Percentiles rank a stretch among this genome's conserved stretches.
These are phyloP conservation scores for Tupiocoris notatus DNA, from an alignment of 2,888 invertebrate species.

Conservation along the genomic window DNA sequence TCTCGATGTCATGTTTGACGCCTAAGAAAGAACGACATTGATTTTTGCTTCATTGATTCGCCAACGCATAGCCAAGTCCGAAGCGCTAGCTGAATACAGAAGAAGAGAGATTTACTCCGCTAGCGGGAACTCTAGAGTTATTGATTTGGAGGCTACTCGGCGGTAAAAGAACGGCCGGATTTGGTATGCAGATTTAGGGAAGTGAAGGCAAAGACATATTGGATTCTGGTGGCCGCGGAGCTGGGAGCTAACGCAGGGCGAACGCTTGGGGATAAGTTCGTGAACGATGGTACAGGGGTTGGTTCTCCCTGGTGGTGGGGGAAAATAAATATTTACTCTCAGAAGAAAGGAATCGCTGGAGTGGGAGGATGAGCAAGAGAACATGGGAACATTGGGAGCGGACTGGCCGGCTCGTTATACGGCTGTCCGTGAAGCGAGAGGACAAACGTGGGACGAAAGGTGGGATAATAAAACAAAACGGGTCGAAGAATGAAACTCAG, in stretches of 20 bases:
- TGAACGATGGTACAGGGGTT: too few relatives aligned
- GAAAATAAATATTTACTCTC: background rate
- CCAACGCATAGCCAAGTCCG: background rate
- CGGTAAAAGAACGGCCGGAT: constrained; percentile 19
- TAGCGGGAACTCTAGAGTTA: background rate
- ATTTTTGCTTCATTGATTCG: too few relatives aligned
- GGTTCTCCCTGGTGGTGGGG: background rate
- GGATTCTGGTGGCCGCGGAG: constrained; percentile 12
- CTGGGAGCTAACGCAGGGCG: background rate
- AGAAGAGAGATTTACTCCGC: background rate
- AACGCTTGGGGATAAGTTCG: background rate
- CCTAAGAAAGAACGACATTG: too few relatives aligned
- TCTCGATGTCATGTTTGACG: too few relatives aligned
- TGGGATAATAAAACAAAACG: too few relatives aligned
- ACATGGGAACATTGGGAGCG: background rate
- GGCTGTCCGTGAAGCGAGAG: too few relatives aligned
- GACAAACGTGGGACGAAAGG: too few relatives aligned
- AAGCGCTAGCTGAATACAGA: background rate
- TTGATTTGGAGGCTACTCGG: constrained; percentile 30
- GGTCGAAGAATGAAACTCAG: too few relatives aligned
- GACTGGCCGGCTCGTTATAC: background rate
- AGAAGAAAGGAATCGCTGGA: background rate
- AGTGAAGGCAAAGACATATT: constrained; percentile 25
- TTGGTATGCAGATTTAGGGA: constrained; percentile 33
- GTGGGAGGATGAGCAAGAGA: background rate